Conservation (phyloP, 64 coral and sea anemone genomes). For the Acropora tenuis region DNA sequence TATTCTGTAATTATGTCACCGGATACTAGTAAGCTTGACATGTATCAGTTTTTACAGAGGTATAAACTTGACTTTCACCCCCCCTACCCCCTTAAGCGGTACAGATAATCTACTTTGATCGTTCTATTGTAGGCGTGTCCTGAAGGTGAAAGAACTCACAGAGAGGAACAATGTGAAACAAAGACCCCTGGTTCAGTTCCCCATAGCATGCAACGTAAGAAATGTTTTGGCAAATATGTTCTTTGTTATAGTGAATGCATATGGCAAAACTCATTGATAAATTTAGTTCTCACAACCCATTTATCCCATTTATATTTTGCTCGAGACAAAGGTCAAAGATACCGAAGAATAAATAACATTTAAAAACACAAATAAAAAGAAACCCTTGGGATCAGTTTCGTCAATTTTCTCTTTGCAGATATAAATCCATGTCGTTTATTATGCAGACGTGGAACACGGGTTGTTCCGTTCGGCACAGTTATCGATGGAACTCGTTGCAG, state of each 20-base stretch:
- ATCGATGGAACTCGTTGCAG: constrained; percentile 63
- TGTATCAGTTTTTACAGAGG: not conserved
- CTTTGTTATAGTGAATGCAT: not conserved
- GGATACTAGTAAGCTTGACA: not conserved
- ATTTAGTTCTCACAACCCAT: no score
- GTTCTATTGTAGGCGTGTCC: constrained; percentile 53
- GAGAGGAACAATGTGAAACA: constrained; percentile 64
- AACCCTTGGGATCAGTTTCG: no score
- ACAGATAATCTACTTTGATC: not conserved
- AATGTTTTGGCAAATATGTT: not conserved
- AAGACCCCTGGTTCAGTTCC: constrained; percentile 4
- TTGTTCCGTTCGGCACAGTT: constrained; percentile 9
- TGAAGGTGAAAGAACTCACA: constrained; percentile 45
- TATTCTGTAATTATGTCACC: not conserved
- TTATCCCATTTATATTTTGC: no score
- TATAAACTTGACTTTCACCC: not conserved
- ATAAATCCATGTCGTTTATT: constrained; percentile 33
- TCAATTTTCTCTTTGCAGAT: not conserved
- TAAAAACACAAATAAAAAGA: no score
- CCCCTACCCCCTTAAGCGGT: not conserved
- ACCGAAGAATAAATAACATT: not conserved
- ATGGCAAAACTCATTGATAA: no score
- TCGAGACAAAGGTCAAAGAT: no score
- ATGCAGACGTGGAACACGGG: not conserved
- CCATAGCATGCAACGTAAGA: not conserved